Evolutionary conservation across 2,888 invertebrate genomes (phyloP), one percentile per base, ranked within the genome.

Genomic region (Cremastinae sp.): DNA sequence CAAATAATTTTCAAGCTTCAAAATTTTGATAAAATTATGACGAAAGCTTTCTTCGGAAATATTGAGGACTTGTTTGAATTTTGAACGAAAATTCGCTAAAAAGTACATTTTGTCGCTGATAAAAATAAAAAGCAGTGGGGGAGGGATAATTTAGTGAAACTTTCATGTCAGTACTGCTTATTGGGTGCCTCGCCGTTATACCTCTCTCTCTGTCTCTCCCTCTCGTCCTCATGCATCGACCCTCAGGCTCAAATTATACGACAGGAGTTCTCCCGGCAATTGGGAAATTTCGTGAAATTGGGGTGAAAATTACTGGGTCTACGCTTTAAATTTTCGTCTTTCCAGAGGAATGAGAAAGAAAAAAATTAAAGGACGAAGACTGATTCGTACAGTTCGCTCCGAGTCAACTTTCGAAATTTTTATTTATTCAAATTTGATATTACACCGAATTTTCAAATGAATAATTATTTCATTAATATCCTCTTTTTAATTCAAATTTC

Each of bases 251-350:
- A 79, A 80, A 81, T 81, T 79, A 80, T 80, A 65, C 68, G 64
- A 22, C 66, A 68, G 53, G 55, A 55, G 14, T 43, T 51, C 79
- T 45, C 45, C 18, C 62, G 78, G 80, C 79, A 79, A 79, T 79
- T 81, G 59, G 78, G 74, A 76, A 81, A 82, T 81, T 79, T 79
- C 76, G 77, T 73, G 78, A 80, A 82, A 81, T 82, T 80, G 79
- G 80, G 79, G 80, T 81, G 82, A 80, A 81, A 81, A 80, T 82
- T 77, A 80, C 78, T 74, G 71, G 77, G 78, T 41, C 78, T 74
- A 72, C 56, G 71, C 56, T 80, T 79, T 77, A 77, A 81, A 81
- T 80, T 80, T 77, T 74, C 49, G 43, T 58, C 61, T 61, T 73
- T 68, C 18, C 70, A 66, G 43, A 49, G 73, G 74, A 82, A 80